Evolutionary conservation across 2,888 invertebrate species (phyloP).

Genomic region (Ptilodon capucinus): DNA sequence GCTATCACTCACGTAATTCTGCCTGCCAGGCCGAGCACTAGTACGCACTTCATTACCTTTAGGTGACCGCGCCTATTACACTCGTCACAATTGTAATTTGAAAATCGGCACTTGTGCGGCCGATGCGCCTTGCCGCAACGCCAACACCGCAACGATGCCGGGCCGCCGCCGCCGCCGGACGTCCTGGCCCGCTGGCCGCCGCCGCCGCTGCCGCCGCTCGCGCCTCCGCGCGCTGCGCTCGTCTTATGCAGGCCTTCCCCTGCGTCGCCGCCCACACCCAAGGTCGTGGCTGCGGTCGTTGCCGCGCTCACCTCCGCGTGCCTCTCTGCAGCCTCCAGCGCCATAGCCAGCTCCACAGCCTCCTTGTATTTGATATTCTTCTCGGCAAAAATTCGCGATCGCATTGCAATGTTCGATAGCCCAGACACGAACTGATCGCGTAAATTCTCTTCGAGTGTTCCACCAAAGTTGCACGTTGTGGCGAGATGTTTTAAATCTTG

Average conservation of each 20-base stretch:
- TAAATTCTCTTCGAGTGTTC: neutral
- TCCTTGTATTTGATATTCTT: neutral
- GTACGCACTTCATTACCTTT: slow-evolving; percentile 13
- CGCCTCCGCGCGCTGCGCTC: neutral
- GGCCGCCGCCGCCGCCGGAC: neutral
- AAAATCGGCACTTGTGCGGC: slow-evolving; percentile 23
- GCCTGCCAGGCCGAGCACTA: neutral
- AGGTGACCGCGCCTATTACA: slow-evolving; percentile 27
- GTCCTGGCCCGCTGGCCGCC: no score
- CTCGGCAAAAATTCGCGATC: slow-evolving; percentile 3
- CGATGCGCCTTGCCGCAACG: neutral
- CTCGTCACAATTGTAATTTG: slow-evolving; percentile 27
- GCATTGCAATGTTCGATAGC: neutral
- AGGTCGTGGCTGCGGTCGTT: neutral
- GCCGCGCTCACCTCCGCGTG: neutral
- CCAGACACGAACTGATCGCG: slow-evolving; percentile 6
- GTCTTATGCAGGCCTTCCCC: neutral
- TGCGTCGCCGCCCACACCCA: neutral
- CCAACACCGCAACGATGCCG: neutral
- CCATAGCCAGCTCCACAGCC: neutral
- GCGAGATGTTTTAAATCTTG: neutral
- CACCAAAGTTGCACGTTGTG: neutral
- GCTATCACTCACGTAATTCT: slow-evolving; percentile 9
- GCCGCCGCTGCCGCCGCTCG: neutral
- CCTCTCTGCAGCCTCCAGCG: no score